A percentile compares a stretch with the other conserved stretches of the same genome.
These are phyloP conservation scores for Saimiri boliviensis DNA, from an alignment of 2,113 vertebrate genomes.

Conservation along the genomic window DNA sequence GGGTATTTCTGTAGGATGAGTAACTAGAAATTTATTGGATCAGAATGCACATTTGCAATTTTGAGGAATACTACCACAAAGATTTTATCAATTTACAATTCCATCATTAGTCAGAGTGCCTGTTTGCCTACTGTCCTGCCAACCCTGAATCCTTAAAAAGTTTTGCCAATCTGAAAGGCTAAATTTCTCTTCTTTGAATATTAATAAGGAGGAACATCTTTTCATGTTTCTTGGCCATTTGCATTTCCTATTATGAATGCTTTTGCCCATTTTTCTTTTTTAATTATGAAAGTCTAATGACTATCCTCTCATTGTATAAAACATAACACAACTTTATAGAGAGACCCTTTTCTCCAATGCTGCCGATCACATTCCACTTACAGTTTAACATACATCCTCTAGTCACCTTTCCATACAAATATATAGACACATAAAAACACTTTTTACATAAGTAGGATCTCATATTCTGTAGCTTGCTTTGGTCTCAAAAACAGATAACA, in stretches of 20 bases:
- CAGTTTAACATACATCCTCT: neutral
- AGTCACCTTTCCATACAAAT: neutral
- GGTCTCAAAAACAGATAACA: neutral
- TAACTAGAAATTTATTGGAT: slow-evolving; percentile 19
- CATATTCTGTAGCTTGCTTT: neutral
- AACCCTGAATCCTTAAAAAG: neutral
- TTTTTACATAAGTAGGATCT: slow-evolving; percentile 45
- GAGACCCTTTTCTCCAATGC: slow-evolving; percentile 2
- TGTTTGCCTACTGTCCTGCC: neutral
- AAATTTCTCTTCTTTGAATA: neutral
- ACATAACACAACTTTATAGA: neutral
- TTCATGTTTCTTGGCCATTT: slow-evolving; percentile 21
- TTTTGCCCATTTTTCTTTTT: neutral
- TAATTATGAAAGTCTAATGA: slow-evolving; percentile 18
- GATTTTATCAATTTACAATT: neutral
- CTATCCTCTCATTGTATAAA: neutral
- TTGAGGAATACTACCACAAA: slow-evolving; percentile 33
- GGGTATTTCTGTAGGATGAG: slow-evolving; percentile 41
- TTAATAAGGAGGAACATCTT: neutral
- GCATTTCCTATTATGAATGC: slow-evolving; percentile 4
- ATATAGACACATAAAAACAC: neutral
- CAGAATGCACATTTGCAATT: slow-evolving; percentile 38
- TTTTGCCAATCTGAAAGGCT: neutral
- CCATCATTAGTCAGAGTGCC: neutral
- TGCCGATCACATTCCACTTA: slow-evolving; percentile 16